These are phyloP conservation scores for Ectropis crepuscularia DNA, from an alignment of 2,888 invertebrate species.

Conservation along the genomic window DNA sequence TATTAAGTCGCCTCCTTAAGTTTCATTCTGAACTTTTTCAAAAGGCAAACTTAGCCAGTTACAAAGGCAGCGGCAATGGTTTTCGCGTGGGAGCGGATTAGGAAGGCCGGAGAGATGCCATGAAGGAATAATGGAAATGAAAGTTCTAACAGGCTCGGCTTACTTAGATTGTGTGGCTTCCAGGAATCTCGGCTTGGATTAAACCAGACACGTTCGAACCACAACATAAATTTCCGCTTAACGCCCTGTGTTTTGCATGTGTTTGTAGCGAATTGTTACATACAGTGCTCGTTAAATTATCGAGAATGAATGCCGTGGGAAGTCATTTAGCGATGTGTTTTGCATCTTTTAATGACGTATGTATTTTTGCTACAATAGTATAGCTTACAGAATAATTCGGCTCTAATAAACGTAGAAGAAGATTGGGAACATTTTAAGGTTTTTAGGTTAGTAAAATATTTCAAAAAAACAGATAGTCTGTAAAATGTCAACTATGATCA, in stretches of 20 bases:
- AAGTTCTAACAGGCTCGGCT: constrained; percentile 70
- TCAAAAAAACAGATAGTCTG: too few relatives aligned
- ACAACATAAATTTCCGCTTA: constrained; percentile 71
- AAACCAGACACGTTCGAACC: constrained; percentile 71
- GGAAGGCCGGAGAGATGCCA: constrained; percentile 56
- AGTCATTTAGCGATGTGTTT: constrained; percentile 35
- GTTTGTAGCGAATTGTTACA: constrained; percentile 40
- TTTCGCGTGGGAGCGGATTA: constrained; percentile 65
- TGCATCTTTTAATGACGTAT: constrained; percentile 1
- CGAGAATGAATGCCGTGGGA: constrained; percentile 40
- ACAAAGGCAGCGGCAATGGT: constrained; percentile 59
- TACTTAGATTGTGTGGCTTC: constrained; percentile 73
- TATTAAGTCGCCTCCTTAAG: constrained; percentile 52
- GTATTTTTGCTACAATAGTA: too few relatives aligned
- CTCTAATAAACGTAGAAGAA: too few relatives aligned
- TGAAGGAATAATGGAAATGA: constrained; percentile 70
- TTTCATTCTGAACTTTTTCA: constrained; percentile 63
- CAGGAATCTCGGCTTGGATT: constrained; percentile 68
- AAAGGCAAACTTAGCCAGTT: constrained; percentile 59
- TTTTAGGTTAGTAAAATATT: too few relatives aligned
- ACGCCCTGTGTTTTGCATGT: constrained; percentile 54
- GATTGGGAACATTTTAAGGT: too few relatives aligned
- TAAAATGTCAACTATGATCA: too few relatives aligned
- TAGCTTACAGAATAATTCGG: too few relatives aligned
- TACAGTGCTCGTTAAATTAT: constrained; percentile 42